These are phyloP conservation scores for Bothrops jararaca DNA, from an alignment of 2,113 vertebrate genomes.

Conservation along the genomic window DNA sequence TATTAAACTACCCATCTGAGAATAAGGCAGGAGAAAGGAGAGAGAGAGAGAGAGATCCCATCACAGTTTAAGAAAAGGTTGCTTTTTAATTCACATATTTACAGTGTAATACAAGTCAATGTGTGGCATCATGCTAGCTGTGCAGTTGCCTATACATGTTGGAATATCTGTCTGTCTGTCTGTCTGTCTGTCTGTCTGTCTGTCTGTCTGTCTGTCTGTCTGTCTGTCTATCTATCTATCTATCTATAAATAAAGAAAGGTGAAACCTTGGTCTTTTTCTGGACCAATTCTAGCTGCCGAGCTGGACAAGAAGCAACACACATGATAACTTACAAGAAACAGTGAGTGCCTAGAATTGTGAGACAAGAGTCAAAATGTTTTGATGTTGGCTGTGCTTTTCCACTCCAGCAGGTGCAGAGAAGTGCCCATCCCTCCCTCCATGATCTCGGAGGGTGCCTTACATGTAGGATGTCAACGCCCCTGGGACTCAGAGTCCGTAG, in stretches of 20 bases:
- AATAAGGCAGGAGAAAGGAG: neutral
- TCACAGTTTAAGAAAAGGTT: neutral
- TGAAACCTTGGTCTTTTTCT: neutral
- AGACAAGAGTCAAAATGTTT: too few relatives aligned
- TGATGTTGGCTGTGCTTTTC: neutral
- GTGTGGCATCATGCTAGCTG: neutral
- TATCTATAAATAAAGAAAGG: neutral
- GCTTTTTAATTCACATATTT: neutral
- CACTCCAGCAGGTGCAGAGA: too few relatives aligned
- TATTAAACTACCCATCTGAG: neutral
- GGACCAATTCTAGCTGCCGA: neutral
- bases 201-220: too few relatives aligned
- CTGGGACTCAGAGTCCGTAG: neutral
- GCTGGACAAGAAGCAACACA: neutral
- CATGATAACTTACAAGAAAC: neutral
- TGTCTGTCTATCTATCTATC: neutral
- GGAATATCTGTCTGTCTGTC: neutral
- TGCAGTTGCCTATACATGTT: neutral
- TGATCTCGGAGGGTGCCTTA: neutral
- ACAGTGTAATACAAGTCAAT: neutral
- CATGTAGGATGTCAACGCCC: neutral
- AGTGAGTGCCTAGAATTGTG: neutral
- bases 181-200: too few relatives aligned
- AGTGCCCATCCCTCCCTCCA: accelerated
- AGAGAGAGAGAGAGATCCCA: too few relatives aligned